These are phyloP conservation scores for Meteorus cinctellus DNA, from an alignment of 2,888 invertebrate species.

Conservation along the genomic window DNA sequence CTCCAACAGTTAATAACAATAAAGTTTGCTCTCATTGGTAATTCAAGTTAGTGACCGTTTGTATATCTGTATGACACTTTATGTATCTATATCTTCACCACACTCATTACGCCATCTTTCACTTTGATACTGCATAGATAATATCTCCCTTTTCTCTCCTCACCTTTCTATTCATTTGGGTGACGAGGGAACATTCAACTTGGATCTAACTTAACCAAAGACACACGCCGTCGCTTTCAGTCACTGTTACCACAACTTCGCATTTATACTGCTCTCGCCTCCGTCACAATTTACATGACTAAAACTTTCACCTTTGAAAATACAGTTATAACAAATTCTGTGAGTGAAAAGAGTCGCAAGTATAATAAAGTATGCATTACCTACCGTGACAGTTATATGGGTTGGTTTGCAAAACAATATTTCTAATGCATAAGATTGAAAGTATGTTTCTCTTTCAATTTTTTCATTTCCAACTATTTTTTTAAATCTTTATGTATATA, in stretches of 20 bases:
- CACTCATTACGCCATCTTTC: constrained; percentile 3
- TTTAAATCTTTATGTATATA: background rate
- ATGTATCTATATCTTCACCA: background rate
- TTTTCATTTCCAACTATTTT: background rate
- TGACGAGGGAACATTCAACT: constrained; percentile 45
- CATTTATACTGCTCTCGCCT: constrained; percentile 8
- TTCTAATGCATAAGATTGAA: constrained; percentile 36
- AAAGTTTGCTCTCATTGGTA: constrained; percentile 22
- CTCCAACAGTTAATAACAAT: background rate
- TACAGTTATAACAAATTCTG: constrained; percentile 30
- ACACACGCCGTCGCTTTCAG: constrained; percentile 34
- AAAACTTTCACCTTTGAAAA: constrained; percentile 30
- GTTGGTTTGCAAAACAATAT: constrained; percentile 23
- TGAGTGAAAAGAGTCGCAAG: constrained; percentile 23
- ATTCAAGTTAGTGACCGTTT: background rate
- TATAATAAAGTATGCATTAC: constrained; percentile 25
- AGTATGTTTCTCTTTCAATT: constrained; percentile 1
- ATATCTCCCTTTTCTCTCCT: background rate
- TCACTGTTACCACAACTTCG: constrained; percentile 22
- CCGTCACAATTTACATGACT: constrained; percentile 36
- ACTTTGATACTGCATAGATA: constrained; percentile 13
- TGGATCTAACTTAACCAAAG: constrained; percentile 44
- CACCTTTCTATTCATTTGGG: constrained; percentile 22
- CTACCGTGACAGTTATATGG: constrained; percentile 23
- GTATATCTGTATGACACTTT: background rate